Percentiles rank a stretch among this genome's conserved stretches.
These are phyloP conservation scores for Clarias fuscus DNA, from an alignment of 2,797 vertebrate species.

Conservation along the genomic window DNA sequence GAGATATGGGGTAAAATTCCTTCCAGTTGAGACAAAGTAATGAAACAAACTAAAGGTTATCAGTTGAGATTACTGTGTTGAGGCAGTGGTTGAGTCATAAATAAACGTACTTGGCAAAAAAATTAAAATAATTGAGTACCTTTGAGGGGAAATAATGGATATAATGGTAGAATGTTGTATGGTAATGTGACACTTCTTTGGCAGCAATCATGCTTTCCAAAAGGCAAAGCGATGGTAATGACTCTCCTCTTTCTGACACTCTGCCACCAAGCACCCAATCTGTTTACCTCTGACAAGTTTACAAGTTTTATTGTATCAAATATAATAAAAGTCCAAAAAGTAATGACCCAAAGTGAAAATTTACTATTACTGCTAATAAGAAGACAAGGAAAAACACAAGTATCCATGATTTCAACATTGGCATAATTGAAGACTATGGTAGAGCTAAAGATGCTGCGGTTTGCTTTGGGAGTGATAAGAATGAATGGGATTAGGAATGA, in stretches of 20 bases:
- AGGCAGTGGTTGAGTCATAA: background rate
- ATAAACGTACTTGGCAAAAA: background rate
- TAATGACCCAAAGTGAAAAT: background rate
- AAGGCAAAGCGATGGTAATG: background rate
- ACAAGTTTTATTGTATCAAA: background rate
- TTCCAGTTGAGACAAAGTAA: background rate
- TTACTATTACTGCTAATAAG: background rate
- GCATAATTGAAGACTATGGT: background rate
- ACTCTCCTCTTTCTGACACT: background rate
- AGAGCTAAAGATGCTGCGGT: no score
- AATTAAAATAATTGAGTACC: background rate
- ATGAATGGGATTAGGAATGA: no score
- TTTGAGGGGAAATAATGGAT: background rate
- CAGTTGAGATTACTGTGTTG: background rate
- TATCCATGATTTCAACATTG: background rate
- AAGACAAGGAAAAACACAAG: background rate
- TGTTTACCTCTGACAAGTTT: background rate
- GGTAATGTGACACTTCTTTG: constrained; percentile 4
- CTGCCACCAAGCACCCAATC: background rate
- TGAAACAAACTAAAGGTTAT: background rate
- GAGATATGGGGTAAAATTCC: background rate
- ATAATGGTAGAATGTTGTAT: background rate
- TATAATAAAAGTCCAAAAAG: background rate
- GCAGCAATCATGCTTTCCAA: background rate
- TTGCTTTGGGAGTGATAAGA: no score